These are phyloP conservation scores for Clavelina lepadiformis DNA, from an alignment of 23 tunicate species.

Conservation along the genomic window DNA sequence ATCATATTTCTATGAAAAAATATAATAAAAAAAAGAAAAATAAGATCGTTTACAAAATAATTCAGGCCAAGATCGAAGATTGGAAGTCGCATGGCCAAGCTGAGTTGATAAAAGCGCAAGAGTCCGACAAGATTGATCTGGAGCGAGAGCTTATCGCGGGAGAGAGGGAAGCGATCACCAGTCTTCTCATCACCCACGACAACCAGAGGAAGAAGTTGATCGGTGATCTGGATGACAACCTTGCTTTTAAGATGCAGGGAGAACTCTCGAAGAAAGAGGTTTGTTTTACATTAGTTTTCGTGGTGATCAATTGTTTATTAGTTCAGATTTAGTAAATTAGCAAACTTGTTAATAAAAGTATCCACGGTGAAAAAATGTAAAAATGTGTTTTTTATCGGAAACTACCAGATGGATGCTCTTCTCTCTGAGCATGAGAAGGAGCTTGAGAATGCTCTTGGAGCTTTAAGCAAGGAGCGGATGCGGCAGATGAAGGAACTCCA, in stretches of 20 bases:
- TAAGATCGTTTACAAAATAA: not conserved
- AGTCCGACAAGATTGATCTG: conserved; percentile 44
- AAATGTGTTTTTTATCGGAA: not conserved
- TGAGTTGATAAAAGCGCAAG: conserved; percentile 51
- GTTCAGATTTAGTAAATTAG: too few species aligned
- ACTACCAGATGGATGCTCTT: conserved; percentile 41
- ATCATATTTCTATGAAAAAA: not conserved
- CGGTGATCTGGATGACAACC: conserved; percentile 43
- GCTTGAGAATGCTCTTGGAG: conserved; percentile 72
- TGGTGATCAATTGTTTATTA: too few species aligned
- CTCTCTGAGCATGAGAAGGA: conserved; percentile 73
- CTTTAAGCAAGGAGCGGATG: conserved; percentile 55
- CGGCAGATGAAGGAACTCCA: conserved; percentile 84
- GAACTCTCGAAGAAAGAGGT: conserved; percentile 76
- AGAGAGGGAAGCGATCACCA: conserved; percentile 55
- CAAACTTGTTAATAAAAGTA: too few species aligned
- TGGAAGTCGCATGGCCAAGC: conserved; percentile 68
- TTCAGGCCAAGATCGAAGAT: conserved; percentile 27
- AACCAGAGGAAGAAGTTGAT: conserved; percentile 39
- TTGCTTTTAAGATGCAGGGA: conserved; percentile 71
- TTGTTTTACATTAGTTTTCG: conserved; percentile 11
- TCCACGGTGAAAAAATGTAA: too few species aligned
- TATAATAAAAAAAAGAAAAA: not conserved
- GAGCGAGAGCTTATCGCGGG: conserved; percentile 54
- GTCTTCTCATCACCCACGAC: conserved; percentile 56